A percentile compares a stretch with the other conserved stretches of the same genome.
These are phyloP conservation scores for Ecliptopera silaceata DNA, from an alignment of 2,888 invertebrate genomes.

Conservation along the genomic window DNA sequence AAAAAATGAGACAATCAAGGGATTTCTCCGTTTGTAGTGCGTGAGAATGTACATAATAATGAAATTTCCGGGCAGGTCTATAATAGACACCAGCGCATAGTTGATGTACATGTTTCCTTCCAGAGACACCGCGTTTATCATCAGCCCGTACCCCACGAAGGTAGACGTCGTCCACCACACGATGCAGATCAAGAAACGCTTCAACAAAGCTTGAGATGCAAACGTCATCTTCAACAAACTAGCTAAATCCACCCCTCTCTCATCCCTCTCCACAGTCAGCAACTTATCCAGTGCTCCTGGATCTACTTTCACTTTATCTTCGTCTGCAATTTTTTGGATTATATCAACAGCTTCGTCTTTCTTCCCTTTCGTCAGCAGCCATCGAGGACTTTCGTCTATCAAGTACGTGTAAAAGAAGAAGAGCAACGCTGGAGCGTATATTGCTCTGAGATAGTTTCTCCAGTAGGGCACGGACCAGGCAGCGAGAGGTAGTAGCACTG, in stretches of 20 bases:
- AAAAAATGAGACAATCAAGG: constrained; percentile 80
- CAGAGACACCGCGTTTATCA: constrained; percentile 88
- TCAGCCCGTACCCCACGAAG: constrained; percentile 90
- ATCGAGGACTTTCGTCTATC: constrained; percentile 89
- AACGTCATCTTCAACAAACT: constrained; percentile 60
- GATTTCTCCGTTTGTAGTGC: constrained; percentile 79
- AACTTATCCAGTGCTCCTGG: constrained; percentile 49
- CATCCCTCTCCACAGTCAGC: constrained; percentile 39
- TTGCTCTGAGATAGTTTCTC: constrained; percentile 85
- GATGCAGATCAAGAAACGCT: constrained; percentile 65
- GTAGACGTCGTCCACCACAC: constrained; percentile 85
- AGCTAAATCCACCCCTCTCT: constrained; percentile 46
- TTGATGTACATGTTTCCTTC: constrained; percentile 90
- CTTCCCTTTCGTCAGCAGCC: constrained; percentile 88
- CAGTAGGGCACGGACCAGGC: constrained; percentile 84
- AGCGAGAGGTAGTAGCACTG: constrained; percentile 46
- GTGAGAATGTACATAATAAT: constrained; percentile 80
- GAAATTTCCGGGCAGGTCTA: constrained; percentile 84
- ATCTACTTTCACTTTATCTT: constrained; percentile 61
- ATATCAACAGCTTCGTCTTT: constrained; percentile 85
- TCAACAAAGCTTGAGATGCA: constrained; percentile 54
- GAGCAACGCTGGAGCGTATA: constrained; percentile 87
- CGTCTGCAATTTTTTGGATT: constrained; percentile 84
- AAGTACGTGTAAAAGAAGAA: constrained; percentile 86
- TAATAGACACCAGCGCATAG: constrained; percentile 83